Conservation (phyloP, 1,140 invertebrate genomes). For the Drosophila pseudoananassae region DNA sequence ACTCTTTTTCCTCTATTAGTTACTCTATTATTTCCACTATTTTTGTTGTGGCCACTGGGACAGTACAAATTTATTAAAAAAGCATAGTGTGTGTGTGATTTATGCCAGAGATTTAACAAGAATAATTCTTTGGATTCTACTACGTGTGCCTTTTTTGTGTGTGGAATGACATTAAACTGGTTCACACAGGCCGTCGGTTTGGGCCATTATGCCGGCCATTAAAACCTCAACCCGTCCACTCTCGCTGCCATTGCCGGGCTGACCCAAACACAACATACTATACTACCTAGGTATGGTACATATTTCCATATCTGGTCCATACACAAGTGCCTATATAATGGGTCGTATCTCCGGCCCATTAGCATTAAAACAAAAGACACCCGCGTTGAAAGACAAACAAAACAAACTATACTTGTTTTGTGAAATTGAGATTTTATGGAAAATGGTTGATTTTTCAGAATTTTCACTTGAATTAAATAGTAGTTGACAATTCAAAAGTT, state of each 20-base stretch:
- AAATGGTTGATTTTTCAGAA: background rate
- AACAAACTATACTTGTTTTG: background rate
- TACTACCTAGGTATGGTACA: slow-evolving; percentile 1
- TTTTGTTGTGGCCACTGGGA: slow-evolving; percentile 24
- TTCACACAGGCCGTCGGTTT: slow-evolving; percentile 27
- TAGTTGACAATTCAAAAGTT: slow-evolving; percentile 20
- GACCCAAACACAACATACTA: slow-evolving; percentile 16
- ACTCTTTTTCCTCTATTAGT: slow-evolving; percentile 47
- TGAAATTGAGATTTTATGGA: background rate
- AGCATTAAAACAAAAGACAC: slow-evolving; percentile 47
- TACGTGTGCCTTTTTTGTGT: slow-evolving; percentile 1
- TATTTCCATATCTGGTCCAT: background rate
- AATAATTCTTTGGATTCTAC: slow-evolving; percentile 52
- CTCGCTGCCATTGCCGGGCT: slow-evolving; percentile 32
- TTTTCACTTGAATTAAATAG: slow-evolving; percentile 1
- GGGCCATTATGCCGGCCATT: slow-evolving; percentile 37
- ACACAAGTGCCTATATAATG: background rate
- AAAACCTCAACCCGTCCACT: slow-evolving; percentile 37
- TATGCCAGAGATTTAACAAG: slow-evolving; percentile 44
- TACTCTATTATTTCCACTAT: slow-evolving; percentile 57
- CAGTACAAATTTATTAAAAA: slow-evolving; percentile 53
- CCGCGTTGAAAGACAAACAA: slow-evolving; percentile 12
- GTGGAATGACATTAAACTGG: slow-evolving; percentile 46
- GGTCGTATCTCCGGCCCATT: slow-evolving; percentile 28
- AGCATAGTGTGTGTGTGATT: slow-evolving; percentile 38